Conservation (phyloP, 2,888 invertebrate species). For the Carcina quercana region DNA sequence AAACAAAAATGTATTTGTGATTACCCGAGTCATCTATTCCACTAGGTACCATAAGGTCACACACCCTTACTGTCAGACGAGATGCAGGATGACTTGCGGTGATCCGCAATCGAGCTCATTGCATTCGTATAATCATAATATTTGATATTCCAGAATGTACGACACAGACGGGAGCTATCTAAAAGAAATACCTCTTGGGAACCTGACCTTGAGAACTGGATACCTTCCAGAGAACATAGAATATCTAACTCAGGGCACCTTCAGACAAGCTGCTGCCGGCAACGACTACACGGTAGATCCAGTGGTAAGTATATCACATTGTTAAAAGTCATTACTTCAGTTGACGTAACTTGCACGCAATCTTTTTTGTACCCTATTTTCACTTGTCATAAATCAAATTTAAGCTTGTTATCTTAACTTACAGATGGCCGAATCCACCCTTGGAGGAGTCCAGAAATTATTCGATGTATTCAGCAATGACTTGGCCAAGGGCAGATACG, state of each 20-base stretch:
- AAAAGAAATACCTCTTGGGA: constrained; percentile 25
- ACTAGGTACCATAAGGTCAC: no score
- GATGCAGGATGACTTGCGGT: no score
- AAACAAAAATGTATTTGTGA: no score
- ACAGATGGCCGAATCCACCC: constrained; percentile 24
- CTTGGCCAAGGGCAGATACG: constrained; percentile 75
- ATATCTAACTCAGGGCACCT: constrained; percentile 26
- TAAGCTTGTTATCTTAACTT: no score
- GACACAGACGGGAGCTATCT: constrained; percentile 26
- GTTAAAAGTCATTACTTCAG: no score
- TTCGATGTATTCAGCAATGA: constrained; percentile 28
- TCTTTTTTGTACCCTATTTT: no score
- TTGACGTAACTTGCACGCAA: no score
- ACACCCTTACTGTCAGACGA: no score
- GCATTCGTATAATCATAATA: no score
- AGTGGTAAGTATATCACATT: constrained; percentile 1
- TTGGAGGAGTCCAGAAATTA: constrained; percentile 24
- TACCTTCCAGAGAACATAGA: constrained; percentile 21
- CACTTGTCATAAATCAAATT: no score
- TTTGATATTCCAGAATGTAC: constrained; percentile 26
- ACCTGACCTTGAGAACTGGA: constrained; percentile 30
- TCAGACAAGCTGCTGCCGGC: constrained; percentile 25
- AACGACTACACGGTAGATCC: constrained; percentile 2
- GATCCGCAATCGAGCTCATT: no score
- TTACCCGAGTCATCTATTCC: no score